Base-by-base conservation (phyloP, 2,888 invertebrate species). In the Plagodis pulveraria region DNA sequence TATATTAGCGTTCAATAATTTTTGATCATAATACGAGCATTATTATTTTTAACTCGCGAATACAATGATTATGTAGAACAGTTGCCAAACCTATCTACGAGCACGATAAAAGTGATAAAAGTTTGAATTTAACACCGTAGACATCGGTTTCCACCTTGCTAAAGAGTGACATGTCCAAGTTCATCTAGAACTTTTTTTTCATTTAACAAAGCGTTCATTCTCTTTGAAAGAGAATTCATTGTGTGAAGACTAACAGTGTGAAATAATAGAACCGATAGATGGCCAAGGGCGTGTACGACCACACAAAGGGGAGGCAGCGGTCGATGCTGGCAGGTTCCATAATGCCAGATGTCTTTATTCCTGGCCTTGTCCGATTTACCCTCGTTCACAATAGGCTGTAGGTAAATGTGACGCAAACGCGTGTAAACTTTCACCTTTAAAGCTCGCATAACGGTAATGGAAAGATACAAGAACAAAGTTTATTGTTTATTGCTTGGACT, bases 361-460 rank as follows among this genome's bases (percentile, higher is more conserved):
- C 42, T 74, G 77, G 68, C 87, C 87, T 87, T 85, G 88, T 76
- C 77, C 86, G 75, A 85, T 74, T 82, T 86, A 74, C 67, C 60
- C 69, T 68, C 67, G 50, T 47, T 62, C 62, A 69, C 66, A 71
- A 70, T 70, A 70, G 58, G 50, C 67, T 44, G 56, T 64, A 22
- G 22, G 22, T 1, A 64, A 58, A 57, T 48, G 53, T 44, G 51
- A 63, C 69, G 66, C 78, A 52, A 50, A 50, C 44, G 67, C 78
- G 77, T 81, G 79, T 82, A 73, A 83, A 83, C 80, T 81, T 83
- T 62, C 74, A 78, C 78, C 83, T 80, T 41, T 36, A 49, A 33
- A 38, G 9, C 6, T 8, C 10, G 5, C 10, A 40, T 5, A 40
- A 40, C 5, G 8, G 40, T 10, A 10, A 5, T 40, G 10, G 8